Evolutionary conservation across 2,113 vertebrate species (phyloP).

Genomic region (Mellivora capensis): DNA sequence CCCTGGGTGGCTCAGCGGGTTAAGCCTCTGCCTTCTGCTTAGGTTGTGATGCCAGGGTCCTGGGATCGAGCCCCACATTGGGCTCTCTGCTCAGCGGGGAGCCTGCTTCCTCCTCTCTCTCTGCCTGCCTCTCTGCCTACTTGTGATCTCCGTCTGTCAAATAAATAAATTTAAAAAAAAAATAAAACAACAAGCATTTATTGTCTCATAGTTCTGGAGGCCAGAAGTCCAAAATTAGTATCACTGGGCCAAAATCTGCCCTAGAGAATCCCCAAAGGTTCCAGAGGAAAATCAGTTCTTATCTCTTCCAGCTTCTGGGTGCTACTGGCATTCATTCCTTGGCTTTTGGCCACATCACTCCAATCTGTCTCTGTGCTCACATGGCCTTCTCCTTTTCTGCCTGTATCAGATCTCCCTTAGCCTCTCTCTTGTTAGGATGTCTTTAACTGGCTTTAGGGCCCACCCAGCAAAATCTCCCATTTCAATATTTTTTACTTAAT

Average conservation of each 20-base stretch:
- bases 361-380: neutral
- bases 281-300: neutral
- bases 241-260: neutral
- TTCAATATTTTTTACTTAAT: neutral
- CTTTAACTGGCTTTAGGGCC: neutral
- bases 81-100: too few relatives aligned
- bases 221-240: neutral
- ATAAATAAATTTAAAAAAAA: too few relatives aligned
- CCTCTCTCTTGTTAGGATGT: neutral
- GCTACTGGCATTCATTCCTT: neutral
- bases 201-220: neutral
- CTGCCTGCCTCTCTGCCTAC: too few relatives aligned
- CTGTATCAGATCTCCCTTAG: neutral
- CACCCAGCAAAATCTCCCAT: neutral
- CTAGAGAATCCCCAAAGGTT: too few relatives aligned
- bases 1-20: too few relatives aligned
- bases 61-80: too few relatives aligned
- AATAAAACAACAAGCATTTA: neutral
- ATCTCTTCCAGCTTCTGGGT: neutral
- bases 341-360: neutral
- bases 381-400: neutral
- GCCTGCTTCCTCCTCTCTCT: too few relatives aligned
- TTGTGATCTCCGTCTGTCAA: too few relatives aligned
- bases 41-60: too few relatives aligned
- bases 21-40: too few relatives aligned